Base-by-base conservation (phyloP, 2,113 vertebrate species). In the Pogonocichla stellata region DNA sequence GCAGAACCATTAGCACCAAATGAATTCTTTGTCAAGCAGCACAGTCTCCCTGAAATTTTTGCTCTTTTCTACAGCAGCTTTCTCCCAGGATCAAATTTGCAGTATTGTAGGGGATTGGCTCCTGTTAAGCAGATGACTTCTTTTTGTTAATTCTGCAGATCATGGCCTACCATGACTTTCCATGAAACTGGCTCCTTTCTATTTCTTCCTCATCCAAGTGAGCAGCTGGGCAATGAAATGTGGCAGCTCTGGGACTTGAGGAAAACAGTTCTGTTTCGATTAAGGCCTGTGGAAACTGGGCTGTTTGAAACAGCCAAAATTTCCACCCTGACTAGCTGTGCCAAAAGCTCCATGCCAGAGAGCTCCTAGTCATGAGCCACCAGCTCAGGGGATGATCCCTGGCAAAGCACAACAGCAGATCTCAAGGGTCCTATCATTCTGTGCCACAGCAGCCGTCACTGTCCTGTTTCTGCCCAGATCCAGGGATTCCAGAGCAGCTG, bases 21-120 rank as follows among this genome's bases (percentile, higher is more conserved):
- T 45, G 56, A 80, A 45, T 90, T 64, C 88, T 94, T 90, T 94
- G 95, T 95, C 92, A 84, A 58, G 58, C 34, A 43, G 75, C 73
- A 51, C 20, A 24, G 53, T 87, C 77, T 92, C 9, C 2, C 50
- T 86, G 66, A 66, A 77, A 38, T 56, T 73, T 66, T 40, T 53
- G n/a, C 45, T 26, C 23, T 82, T 57, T 70, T 15, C 85, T 91
- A 56, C 60, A 65, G 19, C 24, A 58, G 54, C 51, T 82, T 91
- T 80, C 9, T 34, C 56, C 34, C 29, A 72, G 38, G 36, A 22
- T 80, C 8, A 12, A n/a, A 66, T 88, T 53, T 79, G 54, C 86
- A 73, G 50, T n/a, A 47, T 66, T 56, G 24, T 38, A 29, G 43
- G 33, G 61, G 66, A 64, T 53, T 77, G 87, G 45, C 70, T 85